These are phyloP conservation scores for Hemicordylus capensis DNA, from an alignment of 2,113 vertebrate genomes.

Conservation along the genomic window DNA sequence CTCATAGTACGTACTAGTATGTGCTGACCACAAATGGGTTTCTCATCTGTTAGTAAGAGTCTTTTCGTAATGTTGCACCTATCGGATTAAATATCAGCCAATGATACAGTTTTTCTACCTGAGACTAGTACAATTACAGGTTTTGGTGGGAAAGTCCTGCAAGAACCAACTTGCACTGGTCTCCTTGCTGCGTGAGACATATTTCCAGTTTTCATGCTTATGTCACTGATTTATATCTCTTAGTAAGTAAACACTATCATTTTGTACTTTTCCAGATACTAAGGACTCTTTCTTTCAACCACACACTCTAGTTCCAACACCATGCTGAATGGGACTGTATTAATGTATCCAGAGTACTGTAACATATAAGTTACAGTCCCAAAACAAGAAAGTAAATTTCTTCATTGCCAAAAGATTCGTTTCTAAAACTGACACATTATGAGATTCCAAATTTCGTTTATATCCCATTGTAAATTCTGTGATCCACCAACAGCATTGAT, in stretches of 20 bases:
- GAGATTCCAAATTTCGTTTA: too few relatives aligned
- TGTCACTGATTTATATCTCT: slow-evolving; percentile 50
- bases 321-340: background rate
- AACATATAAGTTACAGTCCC: background rate
- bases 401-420: background rate
- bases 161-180: slow-evolving; percentile 64
- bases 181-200: slow-evolving; percentile 61
- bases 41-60: slow-evolving; percentile 28
- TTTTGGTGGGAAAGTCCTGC: slow-evolving; percentile 48
- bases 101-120: slow-evolving; percentile 58
- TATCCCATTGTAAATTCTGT: too few relatives aligned
- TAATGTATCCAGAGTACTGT: background rate
- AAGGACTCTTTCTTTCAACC: background rate
- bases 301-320: background rate
- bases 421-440: background rate
- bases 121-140: slow-evolving; percentile 46
- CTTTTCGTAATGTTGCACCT: slow-evolving; percentile 45
- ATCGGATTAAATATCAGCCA: slow-evolving; percentile 58
- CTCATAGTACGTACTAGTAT: background rate
- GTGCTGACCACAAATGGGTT: slow-evolving; percentile 29
- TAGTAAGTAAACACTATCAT: slow-evolving; percentile 30
- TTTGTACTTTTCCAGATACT: slow-evolving; percentile 49
- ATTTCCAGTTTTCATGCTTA: slow-evolving; percentile 61
- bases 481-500: too few relatives aligned
- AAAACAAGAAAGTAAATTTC: background rate